A percentile compares a stretch with the other conserved stretches of the same genome.
Evolutionary conservation across 1,140 invertebrate species (phyloP).

Genomic region (Drosophila mayri): DNA sequence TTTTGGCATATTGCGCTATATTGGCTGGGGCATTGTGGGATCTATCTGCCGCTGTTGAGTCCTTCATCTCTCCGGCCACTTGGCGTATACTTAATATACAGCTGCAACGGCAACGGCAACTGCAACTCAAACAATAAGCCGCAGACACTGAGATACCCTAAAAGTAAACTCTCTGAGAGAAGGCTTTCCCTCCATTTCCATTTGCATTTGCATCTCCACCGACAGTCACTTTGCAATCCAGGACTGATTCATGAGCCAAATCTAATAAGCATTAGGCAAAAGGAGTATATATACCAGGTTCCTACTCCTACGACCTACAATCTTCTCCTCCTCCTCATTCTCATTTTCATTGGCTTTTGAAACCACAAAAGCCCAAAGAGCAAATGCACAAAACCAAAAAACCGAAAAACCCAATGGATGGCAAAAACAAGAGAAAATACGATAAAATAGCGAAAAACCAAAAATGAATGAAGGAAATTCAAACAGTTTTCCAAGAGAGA

Average conservation of each 20-base stretch:
- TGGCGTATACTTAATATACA: conserved; percentile 51
- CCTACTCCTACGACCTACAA: not conserved
- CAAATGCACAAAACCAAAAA: conserved; percentile 59
- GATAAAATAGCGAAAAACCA: conserved; percentile 16
- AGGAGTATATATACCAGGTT: conserved; percentile 21
- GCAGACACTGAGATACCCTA: not conserved
- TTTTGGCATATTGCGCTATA: conserved; percentile 59
- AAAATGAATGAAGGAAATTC: conserved; percentile 53
- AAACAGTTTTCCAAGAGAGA: conserved; percentile 72
- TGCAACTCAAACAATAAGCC: conserved; percentile 22
- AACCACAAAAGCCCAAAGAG: conserved; percentile 56
- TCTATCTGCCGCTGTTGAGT: conserved; percentile 30
- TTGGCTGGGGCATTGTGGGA: conserved; percentile 20
- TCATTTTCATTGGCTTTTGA: conserved; percentile 34
- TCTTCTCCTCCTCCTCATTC: conserved; percentile 3
- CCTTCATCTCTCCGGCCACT: conserved; percentile 32
- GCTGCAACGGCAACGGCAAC: conserved; percentile 32
- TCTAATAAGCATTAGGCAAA: conserved; percentile 78
- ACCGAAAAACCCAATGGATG: conserved; percentile 40
- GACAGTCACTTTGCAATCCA: conserved; percentile 51
- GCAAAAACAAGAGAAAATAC: conserved; percentile 25
- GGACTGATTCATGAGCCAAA: conserved; percentile 76
- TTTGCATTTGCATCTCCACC: conserved; percentile 38
- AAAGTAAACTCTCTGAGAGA: conserved; percentile 7
- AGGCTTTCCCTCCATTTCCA: conserved; percentile 5